phyloP scores from a whole-genome alignment of 2,888 invertebrate species.

The Andrena bucephala region DNA sequence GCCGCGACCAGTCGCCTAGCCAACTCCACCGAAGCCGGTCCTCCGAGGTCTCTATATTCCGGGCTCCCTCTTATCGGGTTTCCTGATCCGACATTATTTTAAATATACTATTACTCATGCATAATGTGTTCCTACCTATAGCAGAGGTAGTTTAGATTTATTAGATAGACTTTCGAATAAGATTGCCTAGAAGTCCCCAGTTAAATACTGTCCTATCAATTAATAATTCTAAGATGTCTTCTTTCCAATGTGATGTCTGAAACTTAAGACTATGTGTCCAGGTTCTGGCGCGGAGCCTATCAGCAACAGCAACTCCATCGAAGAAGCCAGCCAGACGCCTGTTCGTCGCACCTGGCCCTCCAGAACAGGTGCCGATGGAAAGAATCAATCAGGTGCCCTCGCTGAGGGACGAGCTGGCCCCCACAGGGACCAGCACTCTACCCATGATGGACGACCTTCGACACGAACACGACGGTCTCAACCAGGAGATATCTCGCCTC shows the following conservation, averaged over 20 bases:
- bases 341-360: slow-evolving; percentile 90
- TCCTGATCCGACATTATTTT: too few species aligned
- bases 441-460: slow-evolving; percentile 94
- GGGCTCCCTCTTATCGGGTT: too few species aligned
- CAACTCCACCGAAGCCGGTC: too few species aligned
- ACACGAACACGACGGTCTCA: slow-evolving; percentile 88
- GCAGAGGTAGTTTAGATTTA: too few species aligned
- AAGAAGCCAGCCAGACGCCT: slow-evolving; percentile 86
- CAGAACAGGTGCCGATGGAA: slow-evolving; percentile 82
- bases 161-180: too few species aligned
- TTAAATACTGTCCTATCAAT: neutral
- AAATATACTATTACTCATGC: too few species aligned
- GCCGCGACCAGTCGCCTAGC: too few species aligned
- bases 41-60: too few species aligned
- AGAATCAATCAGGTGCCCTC: slow-evolving; percentile 87
- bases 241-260: neutral
- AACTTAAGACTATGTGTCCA: slow-evolving; percentile 24
- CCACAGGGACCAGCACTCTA: slow-evolving; percentile 89
- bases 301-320: slow-evolving; percentile 82
- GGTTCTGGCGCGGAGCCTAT: slow-evolving; percentile 88
- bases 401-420: slow-evolving; percentile 93
- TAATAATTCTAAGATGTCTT: neutral
- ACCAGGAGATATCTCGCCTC: slow-evolving; percentile 91
- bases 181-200: too few species aligned
- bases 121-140: too few species aligned